These are phyloP conservation scores for Henricia sp. DNA, from an alignment of 53 echinoderm and acorn worm species.

Conservation along the genomic window DNA sequence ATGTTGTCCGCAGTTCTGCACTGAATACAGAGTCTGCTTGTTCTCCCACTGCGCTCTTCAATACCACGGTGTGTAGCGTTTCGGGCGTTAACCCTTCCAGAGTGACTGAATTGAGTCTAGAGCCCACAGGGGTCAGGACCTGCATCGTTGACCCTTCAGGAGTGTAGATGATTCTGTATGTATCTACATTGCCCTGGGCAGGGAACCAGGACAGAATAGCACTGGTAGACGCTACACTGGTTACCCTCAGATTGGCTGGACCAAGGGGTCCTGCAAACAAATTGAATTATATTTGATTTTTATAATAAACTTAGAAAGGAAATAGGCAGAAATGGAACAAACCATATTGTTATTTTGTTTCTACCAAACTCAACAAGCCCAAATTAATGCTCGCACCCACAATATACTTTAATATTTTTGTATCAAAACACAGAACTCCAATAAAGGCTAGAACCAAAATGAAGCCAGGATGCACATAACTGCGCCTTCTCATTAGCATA, in stretches of 20 bases:
- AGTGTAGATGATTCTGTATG: slow-evolving; percentile 53
- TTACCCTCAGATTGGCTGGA: slow-evolving; percentile 25
- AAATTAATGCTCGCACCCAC: too few relatives aligned
- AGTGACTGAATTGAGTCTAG: not conserved
- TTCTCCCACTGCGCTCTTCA: slow-evolving; percentile 43
- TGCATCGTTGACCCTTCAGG: slow-evolving; percentile 11
- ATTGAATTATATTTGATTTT: not conserved
- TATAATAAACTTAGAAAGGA: not conserved
- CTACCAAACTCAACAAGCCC: too few relatives aligned
- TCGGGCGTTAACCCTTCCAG: slow-evolving; percentile 19
- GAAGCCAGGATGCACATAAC: too few relatives aligned
- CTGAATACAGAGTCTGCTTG: not conserved
- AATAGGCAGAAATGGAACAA: not conserved
- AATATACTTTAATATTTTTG: too few relatives aligned
- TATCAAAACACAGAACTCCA: too few relatives aligned
- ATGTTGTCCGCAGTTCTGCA: not conserved
- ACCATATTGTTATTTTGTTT: not conserved
- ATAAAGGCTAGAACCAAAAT: too few relatives aligned
- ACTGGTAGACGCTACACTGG: slow-evolving; percentile 14
- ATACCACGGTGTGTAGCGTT: slow-evolving; percentile 21
- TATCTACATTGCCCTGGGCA: slow-evolving; percentile 47
- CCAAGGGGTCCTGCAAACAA: slow-evolving; percentile 42
- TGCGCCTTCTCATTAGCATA: too few relatives aligned
- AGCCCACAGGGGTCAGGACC: not conserved
- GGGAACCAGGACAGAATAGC: slow-evolving; percentile 49